phyloP scores from a whole-genome alignment of 1,140 invertebrate species.

The Drosophila sechellia region DNA sequence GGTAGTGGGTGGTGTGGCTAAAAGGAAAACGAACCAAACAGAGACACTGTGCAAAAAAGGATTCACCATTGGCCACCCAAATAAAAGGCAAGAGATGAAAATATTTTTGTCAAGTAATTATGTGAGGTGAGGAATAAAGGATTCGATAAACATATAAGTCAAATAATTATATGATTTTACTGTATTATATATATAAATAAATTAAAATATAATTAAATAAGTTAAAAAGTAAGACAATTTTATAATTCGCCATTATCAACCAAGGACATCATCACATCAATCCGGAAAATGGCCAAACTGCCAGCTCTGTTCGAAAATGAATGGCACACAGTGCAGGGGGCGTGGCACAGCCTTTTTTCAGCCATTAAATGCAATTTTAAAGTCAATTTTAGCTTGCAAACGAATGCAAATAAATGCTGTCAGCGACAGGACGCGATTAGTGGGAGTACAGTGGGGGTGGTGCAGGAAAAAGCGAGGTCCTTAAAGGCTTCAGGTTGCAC shows the following conservation, averaged over 20 bases:
- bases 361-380: constrained; percentile 80
- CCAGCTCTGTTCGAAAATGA: constrained; percentile 6
- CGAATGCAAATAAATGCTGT: constrained; percentile 75
- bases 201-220: no score
- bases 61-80: neutral
- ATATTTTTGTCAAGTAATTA: no score
- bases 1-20: constrained; percentile 2
- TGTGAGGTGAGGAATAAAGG: no score
- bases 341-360: constrained; percentile 33
- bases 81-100: neutral
- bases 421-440: constrained; percentile 58
- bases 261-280: neutral
- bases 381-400: constrained; percentile 72
- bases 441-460: constrained; percentile 2
- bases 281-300: neutral
- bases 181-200: no score
- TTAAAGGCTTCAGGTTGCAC: constrained; percentile 3
- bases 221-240: no score
- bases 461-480: neutral
- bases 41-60: constrained; percentile 32
- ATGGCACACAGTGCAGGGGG: constrained; percentile 16
- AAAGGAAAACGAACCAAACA: constrained; percentile 37
- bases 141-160: no score
- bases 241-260: no score
- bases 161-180: no score